phyloP scores from a whole-genome alignment of 2,888 invertebrate species.

The Oegoconia quadripuncta region DNA sequence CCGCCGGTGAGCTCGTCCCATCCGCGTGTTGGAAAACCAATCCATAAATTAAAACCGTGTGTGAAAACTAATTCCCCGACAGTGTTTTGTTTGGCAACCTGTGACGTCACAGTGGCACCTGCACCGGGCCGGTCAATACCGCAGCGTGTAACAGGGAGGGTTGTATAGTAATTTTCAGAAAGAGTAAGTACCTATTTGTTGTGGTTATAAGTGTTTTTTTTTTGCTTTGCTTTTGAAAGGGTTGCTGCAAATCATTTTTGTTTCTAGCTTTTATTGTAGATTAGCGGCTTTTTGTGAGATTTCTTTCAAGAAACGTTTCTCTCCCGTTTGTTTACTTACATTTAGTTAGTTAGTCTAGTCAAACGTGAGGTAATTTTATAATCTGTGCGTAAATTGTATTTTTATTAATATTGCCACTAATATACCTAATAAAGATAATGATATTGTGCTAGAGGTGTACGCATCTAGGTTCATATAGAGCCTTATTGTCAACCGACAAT shows the following conservation, averaged over 20 bases:
- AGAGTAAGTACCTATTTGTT: conserved; percentile 9
- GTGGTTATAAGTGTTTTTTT: not conserved
- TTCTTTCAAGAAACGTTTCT: too few species aligned
- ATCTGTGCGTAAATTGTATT: too few species aligned
- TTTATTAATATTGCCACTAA: too few species aligned
- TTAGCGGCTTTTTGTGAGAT: not conserved
- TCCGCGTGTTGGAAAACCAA: conserved; percentile 52
- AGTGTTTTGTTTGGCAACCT: conserved; percentile 34
- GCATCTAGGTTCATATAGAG: too few species aligned
- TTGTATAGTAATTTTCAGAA: conserved; percentile 6
- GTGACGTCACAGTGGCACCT: conserved; percentile 20
- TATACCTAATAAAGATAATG: too few species aligned
- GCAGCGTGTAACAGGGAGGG: not conserved
- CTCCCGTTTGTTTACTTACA: too few species aligned
- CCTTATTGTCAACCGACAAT: too few species aligned
- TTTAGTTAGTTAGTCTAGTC: too few species aligned
- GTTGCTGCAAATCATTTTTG: not conserved
- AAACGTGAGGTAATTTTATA: too few species aligned
- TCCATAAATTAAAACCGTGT: conserved; percentile 57
- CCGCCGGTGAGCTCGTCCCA: conserved; percentile 23
- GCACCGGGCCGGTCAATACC: conserved; percentile 19
- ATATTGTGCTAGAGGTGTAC: too few species aligned
- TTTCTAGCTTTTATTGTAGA: conserved; percentile 1
- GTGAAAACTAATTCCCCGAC: conserved; percentile 26
- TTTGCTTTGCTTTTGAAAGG: not conserved